A percentile compares a stretch with the other conserved stretches of the same genome.
These are phyloP conservation scores for Daboia siamensis DNA, from an alignment of 2,113 vertebrate species.

Conservation along the genomic window DNA sequence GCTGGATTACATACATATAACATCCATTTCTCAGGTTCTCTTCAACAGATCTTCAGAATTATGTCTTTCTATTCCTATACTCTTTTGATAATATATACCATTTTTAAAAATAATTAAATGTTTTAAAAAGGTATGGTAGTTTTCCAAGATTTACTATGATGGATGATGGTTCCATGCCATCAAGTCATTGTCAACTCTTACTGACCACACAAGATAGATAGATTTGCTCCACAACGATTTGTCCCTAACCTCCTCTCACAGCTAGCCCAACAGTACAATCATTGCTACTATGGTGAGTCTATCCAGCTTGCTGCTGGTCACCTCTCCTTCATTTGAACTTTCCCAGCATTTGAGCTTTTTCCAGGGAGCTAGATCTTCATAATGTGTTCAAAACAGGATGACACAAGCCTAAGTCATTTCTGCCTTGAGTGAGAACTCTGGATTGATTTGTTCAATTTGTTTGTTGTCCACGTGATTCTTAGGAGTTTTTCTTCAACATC, in stretches of 20 bases:
- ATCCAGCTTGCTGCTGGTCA: neutral
- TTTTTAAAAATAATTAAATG: conserved; percentile 22
- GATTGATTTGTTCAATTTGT: neutral
- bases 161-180: neutral
- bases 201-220: neutral
- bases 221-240: neutral
- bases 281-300: neutral
- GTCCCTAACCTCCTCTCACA: neutral
- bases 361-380: neutral
- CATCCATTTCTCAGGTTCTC: neutral
- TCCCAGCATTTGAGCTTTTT: neutral
- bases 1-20: neutral
- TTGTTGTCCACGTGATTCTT: neutral
- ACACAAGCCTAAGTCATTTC: neutral
- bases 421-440: neutral
- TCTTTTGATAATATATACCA: conserved; percentile 27
- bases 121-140: conserved; percentile 39
- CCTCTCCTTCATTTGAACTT: neutral
- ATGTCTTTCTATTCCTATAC: neutral
- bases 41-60: neutral
- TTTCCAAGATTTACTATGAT: conserved; percentile 34
- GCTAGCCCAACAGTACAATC: neutral
- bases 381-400: neutral
- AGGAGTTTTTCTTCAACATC: neutral
- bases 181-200: neutral